Conservation (phyloP, 2,797 vertebrate species). For the Hippocampus kuda region DNA sequence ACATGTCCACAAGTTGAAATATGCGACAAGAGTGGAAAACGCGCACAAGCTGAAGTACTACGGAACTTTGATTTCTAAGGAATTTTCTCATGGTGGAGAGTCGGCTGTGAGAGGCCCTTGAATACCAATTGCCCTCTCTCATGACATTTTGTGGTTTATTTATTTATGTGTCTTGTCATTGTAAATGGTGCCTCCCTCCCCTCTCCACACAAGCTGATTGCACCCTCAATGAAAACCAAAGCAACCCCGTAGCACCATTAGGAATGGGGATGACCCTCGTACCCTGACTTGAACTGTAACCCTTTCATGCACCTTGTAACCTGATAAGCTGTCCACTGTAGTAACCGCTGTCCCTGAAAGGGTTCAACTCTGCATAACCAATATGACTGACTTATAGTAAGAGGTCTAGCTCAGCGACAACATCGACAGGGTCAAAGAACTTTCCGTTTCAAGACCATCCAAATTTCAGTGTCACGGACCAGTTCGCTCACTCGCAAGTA, state of each 20-base stretch:
- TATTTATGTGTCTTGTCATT: background rate
- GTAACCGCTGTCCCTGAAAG: too few species aligned
- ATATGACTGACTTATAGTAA: background rate
- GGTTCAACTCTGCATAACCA: background rate
- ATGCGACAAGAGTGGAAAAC: background rate
- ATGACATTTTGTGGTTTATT: background rate
- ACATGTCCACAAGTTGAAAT: background rate
- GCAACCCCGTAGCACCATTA: background rate
- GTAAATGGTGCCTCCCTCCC: background rate
- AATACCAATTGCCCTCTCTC: background rate
- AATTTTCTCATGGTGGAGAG: background rate
- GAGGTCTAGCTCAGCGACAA: background rate
- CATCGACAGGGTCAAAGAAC: background rate
- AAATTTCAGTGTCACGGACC: background rate
- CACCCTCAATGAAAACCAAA: background rate
- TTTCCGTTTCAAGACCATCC: background rate
- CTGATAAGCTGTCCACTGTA: too few species aligned
- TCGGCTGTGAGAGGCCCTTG: background rate
- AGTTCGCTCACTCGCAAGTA: slow-evolving; percentile 1
- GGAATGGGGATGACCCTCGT: background rate
- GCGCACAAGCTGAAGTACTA: background rate
- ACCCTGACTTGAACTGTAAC: background rate
- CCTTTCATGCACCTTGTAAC: too few species aligned
- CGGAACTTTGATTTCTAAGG: background rate
- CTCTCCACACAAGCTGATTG: background rate